These are phyloP conservation scores for Sciurus niger DNA, from an alignment of 2,113 vertebrate species.

Conservation along the genomic window DNA sequence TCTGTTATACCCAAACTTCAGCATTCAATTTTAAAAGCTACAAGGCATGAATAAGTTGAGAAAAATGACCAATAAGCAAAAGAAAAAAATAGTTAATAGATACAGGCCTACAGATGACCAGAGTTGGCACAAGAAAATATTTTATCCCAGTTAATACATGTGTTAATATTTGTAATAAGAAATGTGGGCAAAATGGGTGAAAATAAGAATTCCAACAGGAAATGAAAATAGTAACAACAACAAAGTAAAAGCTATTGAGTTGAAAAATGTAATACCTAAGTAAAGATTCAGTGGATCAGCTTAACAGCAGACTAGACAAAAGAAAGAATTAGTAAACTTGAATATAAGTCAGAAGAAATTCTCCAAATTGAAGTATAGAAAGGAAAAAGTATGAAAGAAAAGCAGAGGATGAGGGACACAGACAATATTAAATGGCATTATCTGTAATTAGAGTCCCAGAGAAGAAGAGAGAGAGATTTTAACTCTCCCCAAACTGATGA, in stretches of 20 bases:
- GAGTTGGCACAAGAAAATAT: background rate
- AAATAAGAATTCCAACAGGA: background rate
- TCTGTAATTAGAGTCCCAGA: background rate
- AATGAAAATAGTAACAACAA: background rate
- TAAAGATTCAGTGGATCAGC: background rate
- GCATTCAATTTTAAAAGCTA: background rate
- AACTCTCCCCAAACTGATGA: background rate
- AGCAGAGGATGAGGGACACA: background rate
- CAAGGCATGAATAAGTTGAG: background rate
- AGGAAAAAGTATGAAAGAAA: background rate
- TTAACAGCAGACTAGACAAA: background rate
- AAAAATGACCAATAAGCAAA: background rate
- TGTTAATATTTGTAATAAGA: background rate
- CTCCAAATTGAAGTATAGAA: background rate
- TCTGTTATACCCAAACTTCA: background rate
- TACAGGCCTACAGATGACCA: constrained; percentile 2
- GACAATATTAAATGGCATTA: background rate
- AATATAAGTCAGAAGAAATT: background rate
- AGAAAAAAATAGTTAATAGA: constrained; percentile 1
- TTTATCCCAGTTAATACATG: background rate
- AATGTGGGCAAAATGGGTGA: background rate
- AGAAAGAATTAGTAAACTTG: too few relatives aligned
- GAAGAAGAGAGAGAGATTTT: background rate
- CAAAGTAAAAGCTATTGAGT: background rate
- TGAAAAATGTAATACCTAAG: background rate